Conservation (phyloP, 2,113 vertebrate genomes). For the Sterrhoptilus dennistouni region DNA sequence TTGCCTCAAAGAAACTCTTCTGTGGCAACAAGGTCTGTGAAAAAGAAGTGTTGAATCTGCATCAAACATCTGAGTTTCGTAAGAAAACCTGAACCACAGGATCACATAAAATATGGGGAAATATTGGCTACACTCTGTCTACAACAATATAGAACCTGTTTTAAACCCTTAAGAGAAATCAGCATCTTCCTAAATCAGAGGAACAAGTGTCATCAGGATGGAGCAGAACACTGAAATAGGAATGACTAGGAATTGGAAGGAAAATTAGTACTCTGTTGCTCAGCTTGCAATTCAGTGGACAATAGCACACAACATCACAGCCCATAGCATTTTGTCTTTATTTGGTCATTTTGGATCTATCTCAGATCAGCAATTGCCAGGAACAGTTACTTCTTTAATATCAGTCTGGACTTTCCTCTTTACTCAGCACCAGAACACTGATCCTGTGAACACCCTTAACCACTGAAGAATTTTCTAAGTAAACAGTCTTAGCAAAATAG, state of each 20-base stretch:
- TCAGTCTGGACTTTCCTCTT: neutral
- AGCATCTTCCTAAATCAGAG: neutral
- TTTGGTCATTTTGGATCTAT: neutral
- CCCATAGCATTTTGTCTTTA: neutral
- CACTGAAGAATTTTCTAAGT: neutral
- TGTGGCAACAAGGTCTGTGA: neutral
- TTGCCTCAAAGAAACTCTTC: neutral
- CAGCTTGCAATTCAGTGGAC: neutral
- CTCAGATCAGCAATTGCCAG: neutral
- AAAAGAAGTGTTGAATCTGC: neutral
- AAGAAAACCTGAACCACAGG: neutral
- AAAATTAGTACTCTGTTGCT: neutral
- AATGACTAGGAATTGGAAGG: neutral
- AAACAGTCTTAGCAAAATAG: neutral
- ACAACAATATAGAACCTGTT: neutral
- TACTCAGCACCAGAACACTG: neutral
- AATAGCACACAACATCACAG: neutral
- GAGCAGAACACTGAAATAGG: neutral
- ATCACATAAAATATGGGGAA: accelerated
- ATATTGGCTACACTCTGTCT: neutral
- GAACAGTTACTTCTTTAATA: neutral
- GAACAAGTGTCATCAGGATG: neutral
- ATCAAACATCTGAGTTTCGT: neutral
- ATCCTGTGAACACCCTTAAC: neutral
- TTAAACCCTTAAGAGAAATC: neutral